phyloP scores from a whole-genome alignment of 2,888 invertebrate species.

The Leptopilina syphax region DNA sequence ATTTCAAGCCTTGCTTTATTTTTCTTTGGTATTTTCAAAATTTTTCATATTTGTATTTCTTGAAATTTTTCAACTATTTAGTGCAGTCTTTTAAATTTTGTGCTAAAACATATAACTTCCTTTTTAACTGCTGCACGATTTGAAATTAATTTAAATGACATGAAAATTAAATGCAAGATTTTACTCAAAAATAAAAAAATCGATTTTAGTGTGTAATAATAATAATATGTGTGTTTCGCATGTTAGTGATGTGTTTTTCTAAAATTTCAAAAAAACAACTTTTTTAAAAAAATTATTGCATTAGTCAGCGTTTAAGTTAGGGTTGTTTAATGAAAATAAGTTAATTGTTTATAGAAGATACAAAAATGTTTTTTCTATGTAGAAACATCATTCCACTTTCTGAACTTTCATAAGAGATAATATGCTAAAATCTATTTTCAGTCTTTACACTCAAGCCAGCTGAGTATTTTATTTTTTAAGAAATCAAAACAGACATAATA shows the following conservation, averaged over 20 bases:
- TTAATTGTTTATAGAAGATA: neutral
- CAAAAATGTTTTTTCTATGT: neutral
- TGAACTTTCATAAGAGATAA: neutral
- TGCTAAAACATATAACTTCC: too few species aligned
- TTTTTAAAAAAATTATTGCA: neutral
- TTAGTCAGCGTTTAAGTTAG: neutral
- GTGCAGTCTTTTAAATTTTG: too few species aligned
- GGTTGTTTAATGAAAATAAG: neutral
- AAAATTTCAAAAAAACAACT: too few species aligned
- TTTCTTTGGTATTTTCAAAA: too few species aligned
- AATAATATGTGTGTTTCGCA: neutral
- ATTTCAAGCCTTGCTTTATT: too few species aligned
- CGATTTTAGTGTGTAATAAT: too few species aligned
- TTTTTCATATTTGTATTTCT: neutral
- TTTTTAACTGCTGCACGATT: too few species aligned
- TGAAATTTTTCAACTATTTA: too few species aligned
- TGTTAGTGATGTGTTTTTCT: neutral
- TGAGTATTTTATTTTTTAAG: slow-evolving; percentile 26
- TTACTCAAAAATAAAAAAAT: too few species aligned
- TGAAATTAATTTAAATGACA: too few species aligned
- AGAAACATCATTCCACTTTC: slow-evolving; percentile 3
- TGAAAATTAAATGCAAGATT: too few species aligned
- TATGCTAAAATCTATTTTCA: slow-evolving; percentile 29
- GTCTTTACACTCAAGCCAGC: neutral
- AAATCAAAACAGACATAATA: slow-evolving; percentile 47